phyloP scores from a whole-genome alignment of 1,140 invertebrate species.

The Aphidius ervi region DNA sequence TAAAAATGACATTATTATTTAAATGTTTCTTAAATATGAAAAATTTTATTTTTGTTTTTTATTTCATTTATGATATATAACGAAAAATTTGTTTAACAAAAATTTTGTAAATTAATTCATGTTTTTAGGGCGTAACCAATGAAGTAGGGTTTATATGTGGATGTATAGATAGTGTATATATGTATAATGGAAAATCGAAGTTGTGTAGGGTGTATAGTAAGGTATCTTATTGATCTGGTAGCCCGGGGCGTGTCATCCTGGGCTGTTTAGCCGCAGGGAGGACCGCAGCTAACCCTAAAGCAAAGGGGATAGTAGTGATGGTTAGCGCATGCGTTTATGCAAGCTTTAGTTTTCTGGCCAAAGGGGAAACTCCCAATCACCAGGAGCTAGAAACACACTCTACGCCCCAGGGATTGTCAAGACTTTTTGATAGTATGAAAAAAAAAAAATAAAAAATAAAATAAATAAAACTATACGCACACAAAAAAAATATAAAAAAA shows the following conservation, averaged over 20 bases:
- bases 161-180: constrained; percentile 14
- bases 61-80: no score
- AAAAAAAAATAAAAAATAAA: constrained; percentile 22
- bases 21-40: no score
- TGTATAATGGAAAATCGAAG: constrained; percentile 34
- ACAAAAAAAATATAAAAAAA: no score
- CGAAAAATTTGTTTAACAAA: no score
- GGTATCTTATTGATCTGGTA: constrained; percentile 56
- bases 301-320: constrained; percentile 38
- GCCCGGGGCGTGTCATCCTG: constrained; percentile 55
- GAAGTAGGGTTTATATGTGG: constrained; percentile 30
- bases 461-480: constrained; percentile 2
- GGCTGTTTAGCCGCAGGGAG: constrained; percentile 53
- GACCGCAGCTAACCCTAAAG: constrained; percentile 53
- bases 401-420: constrained; percentile 41
- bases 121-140: constrained; percentile 44
- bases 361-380: constrained; percentile 53
- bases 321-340: constrained; percentile 39
- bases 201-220: constrained; percentile 42
- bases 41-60: no score
- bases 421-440: constrained; percentile 34
- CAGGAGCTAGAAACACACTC: constrained; percentile 48
- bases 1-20: background rate
- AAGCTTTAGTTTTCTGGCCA: constrained; percentile 34
- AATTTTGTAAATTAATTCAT: constrained; percentile 8